A percentile compares a stretch with the other conserved stretches of the same genome.
These are phyloP conservation scores for Apomyelois bistriatella DNA, from an alignment of 2,888 invertebrate genomes.

Conservation along the genomic window DNA sequence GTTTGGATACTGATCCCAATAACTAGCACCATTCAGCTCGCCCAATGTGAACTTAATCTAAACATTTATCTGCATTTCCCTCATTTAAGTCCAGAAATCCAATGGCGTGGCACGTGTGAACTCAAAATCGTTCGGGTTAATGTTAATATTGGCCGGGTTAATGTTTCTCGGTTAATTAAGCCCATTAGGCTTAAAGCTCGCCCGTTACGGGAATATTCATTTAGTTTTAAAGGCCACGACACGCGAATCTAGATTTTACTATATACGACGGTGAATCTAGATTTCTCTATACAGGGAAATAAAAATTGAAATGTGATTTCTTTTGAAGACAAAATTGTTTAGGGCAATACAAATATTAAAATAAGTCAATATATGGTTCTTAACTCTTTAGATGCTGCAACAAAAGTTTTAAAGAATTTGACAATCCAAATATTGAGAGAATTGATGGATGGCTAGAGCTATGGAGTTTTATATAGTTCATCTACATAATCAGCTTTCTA, in stretches of 20 bases:
- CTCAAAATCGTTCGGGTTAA: constrained; percentile 11
- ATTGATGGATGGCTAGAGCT: no score
- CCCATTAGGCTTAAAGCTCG: constrained; percentile 9
- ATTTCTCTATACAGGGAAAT: background rate
- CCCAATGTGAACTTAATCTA: background rate
- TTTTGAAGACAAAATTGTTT: no score
- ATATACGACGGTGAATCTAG: no score
- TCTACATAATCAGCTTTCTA: no score
- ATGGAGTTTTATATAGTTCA: no score
- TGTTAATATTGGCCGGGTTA: constrained; percentile 2
- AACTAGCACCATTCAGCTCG: background rate
- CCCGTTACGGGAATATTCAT: constrained; percentile 8
- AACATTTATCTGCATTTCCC: constrained; percentile 4
- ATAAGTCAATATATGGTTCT: no score
- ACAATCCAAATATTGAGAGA: no score
- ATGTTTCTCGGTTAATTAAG: constrained; percentile 5
- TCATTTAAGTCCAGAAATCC: constrained; percentile 8
- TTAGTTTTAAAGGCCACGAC: constrained; percentile 3
- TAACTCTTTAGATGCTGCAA: no score
- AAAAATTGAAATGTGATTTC: background rate
- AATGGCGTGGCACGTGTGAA: constrained; percentile 10
- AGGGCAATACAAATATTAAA: no score
- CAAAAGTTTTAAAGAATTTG: no score
- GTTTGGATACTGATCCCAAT: no score
- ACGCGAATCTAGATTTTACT: background rate